phyloP scores from a whole-genome alignment of 2,797 vertebrate genomes.

The Cirrhinus mrigala region DNA sequence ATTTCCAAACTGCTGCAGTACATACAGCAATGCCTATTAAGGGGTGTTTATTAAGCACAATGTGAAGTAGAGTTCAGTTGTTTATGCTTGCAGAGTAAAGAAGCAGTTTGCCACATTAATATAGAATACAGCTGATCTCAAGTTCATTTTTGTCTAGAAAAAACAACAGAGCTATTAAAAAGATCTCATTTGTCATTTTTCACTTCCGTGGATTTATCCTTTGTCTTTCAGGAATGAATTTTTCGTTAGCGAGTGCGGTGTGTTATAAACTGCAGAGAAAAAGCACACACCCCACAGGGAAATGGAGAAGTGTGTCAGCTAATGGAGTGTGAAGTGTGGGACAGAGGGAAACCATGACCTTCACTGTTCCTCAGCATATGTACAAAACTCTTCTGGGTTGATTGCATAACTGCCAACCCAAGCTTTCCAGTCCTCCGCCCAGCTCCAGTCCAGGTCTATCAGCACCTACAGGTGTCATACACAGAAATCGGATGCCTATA shows the following conservation, averaged over 20 bases:
- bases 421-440: background rate
- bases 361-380: conserved; percentile 36
- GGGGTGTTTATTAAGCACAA: background rate
- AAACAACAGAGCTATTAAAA: background rate
- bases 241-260: background rate
- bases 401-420: conserved; percentile 11
- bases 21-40: background rate
- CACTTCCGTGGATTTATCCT: background rate
- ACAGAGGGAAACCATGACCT: conserved; percentile 51
- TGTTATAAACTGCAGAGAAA: conserved; percentile 13
- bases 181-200: background rate
- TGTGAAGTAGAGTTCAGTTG: background rate
- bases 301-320: conserved; percentile 50
- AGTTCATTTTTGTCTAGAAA: background rate
- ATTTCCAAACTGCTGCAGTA: too few relatives aligned
- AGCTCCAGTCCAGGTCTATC: background rate
- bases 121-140: background rate
- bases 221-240: background rate
- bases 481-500: background rate
- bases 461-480: conserved; percentile 5
- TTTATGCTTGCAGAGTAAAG: background rate
- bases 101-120: background rate
- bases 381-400: conserved; percentile 26
- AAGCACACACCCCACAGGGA: conserved; percentile 43
- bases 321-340: conserved; percentile 39